A percentile compares a stretch with the other conserved stretches of the same genome.
Evolutionary conservation across 2,888 invertebrate genomes (phyloP).

Genomic region (Falcaria lacertinaria): DNA sequence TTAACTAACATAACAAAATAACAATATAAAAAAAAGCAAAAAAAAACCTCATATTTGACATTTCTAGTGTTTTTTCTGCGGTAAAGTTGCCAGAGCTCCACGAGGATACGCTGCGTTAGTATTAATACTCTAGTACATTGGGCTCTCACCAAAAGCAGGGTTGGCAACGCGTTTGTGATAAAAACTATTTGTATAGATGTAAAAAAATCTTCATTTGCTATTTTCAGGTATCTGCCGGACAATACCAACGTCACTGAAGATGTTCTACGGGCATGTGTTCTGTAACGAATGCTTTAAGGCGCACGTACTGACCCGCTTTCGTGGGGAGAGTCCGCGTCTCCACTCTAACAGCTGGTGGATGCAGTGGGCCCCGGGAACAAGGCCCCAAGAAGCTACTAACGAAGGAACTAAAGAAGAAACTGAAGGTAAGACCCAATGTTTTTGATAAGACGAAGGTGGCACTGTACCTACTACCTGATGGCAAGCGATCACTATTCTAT

Average conservation of each 20-base stretch:
- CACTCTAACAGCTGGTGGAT: conserved; percentile 65
- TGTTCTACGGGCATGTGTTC: conserved; percentile 73
- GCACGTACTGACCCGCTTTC: conserved; percentile 54
- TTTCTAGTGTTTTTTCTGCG: too few relatives aligned
- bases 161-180: too few relatives aligned
- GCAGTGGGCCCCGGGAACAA: conserved; percentile 56
- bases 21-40: too few relatives aligned
- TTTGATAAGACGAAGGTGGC: neutral
- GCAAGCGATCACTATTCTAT: too few relatives aligned
- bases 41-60: too few relatives aligned
- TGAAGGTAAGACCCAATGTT: neutral
- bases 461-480: too few relatives aligned
- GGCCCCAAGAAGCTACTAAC: conserved; percentile 20
- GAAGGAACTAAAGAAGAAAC: conserved; percentile 21
- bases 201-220: neutral
- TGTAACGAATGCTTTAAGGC: conserved; percentile 65
- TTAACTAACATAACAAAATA: too few relatives aligned
- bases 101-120: too few relatives aligned
- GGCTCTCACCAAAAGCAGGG: too few relatives aligned
- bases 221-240: conserved; percentile 57
- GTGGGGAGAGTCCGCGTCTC: conserved; percentile 46
- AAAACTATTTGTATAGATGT: too few relatives aligned
- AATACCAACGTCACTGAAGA: conserved; percentile 57
- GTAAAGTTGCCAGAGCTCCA: too few relatives aligned
- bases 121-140: too few relatives aligned